These are phyloP conservation scores for Eudasyphora cyanicolor DNA, from an alignment of 2,888 invertebrate species.

Conservation along the genomic window DNA sequence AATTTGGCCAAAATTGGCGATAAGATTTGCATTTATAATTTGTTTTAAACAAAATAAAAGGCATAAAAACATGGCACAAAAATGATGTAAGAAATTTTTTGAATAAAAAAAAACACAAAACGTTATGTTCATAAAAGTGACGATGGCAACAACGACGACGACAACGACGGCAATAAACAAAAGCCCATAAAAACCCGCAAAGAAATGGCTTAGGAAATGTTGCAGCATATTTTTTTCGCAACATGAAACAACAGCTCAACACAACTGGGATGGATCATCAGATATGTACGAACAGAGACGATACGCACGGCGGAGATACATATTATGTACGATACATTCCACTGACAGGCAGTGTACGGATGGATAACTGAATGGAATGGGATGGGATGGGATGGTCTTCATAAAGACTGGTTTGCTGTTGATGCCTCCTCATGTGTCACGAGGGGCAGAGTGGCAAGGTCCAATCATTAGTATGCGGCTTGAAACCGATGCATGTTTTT, in stretches of 20 bases:
- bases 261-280: not conserved
- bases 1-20: not conserved
- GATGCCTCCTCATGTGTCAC: constrained; percentile 45
- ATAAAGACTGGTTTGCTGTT: constrained; percentile 19
- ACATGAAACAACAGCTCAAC: not conserved
- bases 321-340: too few species aligned
- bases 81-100: not conserved
- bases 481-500: too few species aligned
- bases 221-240: not conserved
- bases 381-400: too few species aligned
- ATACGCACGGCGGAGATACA: not conserved
- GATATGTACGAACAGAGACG: not conserved
- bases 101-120: not conserved
- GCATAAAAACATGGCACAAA: not conserved
- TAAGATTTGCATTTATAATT: not conserved
- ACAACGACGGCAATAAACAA: not conserved
- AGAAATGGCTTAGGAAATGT: constrained; percentile 9
- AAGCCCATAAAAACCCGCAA: not conserved
- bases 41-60: not conserved
- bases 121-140: not conserved
- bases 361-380: too few species aligned
- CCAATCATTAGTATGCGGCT: too few species aligned
- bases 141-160: not conserved
- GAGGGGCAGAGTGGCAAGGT: too few species aligned
- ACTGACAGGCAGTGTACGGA: too few species aligned